Evolutionary conservation across 2,113 vertebrate genomes (phyloP).

Genomic region (Callorhinus ursinus): DNA sequence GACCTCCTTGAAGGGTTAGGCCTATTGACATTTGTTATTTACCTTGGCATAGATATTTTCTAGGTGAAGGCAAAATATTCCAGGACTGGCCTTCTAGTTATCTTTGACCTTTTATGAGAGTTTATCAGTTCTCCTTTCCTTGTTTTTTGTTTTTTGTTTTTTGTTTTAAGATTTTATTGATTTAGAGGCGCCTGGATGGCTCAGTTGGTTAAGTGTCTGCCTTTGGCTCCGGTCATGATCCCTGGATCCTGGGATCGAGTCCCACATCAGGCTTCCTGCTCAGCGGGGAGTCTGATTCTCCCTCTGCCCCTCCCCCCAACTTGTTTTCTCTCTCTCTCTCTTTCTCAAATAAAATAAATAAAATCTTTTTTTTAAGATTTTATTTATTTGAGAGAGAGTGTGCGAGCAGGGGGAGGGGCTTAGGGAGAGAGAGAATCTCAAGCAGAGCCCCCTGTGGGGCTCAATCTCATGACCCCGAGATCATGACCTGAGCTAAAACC

Average conservation of each 20-base stretch:
- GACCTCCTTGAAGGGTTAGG: neutral
- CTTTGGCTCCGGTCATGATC: too few species aligned
- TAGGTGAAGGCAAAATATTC: neutral
- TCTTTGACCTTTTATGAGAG: constrained; percentile 8
- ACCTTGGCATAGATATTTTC: neutral
- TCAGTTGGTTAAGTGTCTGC: too few species aligned
- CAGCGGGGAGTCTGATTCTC: too few species aligned
- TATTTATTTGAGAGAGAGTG: neutral
- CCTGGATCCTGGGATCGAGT: too few species aligned
- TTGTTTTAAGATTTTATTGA: neutral
- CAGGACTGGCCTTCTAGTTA: neutral
- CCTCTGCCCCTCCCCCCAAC: too few species aligned
- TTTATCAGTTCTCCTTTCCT: neutral
- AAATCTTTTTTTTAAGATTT: neutral
- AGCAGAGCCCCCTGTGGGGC: neutral
- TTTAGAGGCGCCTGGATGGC: neutral
- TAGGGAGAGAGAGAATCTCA: neutral
- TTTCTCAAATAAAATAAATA: too few species aligned
- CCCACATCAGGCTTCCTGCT: too few species aligned
- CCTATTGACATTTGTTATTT: constrained; percentile 4
- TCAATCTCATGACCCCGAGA: neutral
- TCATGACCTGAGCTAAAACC: neutral
- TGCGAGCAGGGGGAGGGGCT: neutral
- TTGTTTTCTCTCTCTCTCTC: too few species aligned
- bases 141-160: neutral